phyloP scores from a whole-genome alignment of 1,140 invertebrate genomes.

The Cyclargus thomasi region DNA sequence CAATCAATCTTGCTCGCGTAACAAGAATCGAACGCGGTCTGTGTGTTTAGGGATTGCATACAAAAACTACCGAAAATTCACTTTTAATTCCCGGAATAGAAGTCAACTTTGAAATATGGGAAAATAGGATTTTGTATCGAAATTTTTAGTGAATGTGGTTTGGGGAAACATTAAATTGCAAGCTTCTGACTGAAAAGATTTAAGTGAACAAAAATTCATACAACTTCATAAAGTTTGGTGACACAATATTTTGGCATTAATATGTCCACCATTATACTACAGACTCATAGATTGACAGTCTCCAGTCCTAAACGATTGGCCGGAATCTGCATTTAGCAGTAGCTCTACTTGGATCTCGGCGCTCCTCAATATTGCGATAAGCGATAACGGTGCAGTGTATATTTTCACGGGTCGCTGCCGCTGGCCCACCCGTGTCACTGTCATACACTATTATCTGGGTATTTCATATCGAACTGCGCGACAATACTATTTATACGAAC shows the following conservation, averaged over 20 bases:
- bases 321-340: background rate
- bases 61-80: constrained; percentile 15
- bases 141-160: background rate
- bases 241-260: too few species aligned
- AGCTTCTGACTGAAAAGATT: too few species aligned
- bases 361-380: constrained; percentile 50
- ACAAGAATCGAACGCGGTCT: constrained; percentile 9
- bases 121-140: background rate
- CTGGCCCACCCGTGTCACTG: constrained; percentile 61
- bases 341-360: background rate
- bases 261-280: too few species aligned
- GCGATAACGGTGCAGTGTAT: constrained; percentile 54
- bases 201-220: too few species aligned
- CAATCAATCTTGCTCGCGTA: constrained; percentile 8
- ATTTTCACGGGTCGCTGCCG: constrained; percentile 56
- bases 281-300: background rate
- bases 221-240: too few species aligned
- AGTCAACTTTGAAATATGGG: background rate
- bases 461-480: constrained; percentile 60
- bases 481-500: constrained; percentile 5
- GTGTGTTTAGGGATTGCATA: constrained; percentile 12
- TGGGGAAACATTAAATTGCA: too few species aligned
- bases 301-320: background rate
- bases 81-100: background rate
- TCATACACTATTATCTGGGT: constrained; percentile 54